Conservation (phyloP, 2,797 vertebrate genomes). For the Ptychobarbus kaznakovi region DNA sequence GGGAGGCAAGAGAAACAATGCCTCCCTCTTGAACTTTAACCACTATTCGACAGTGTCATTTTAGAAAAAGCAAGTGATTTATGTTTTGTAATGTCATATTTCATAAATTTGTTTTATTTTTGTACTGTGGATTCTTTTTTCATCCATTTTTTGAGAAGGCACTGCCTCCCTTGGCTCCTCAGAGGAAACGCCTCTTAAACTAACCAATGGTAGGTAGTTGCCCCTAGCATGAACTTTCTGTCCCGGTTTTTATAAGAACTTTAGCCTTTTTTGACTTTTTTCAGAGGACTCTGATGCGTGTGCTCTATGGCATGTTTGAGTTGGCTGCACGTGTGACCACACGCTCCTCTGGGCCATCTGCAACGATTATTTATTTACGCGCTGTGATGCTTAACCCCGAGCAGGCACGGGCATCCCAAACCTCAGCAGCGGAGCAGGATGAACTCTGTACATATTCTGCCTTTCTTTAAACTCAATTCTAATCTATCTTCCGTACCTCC, state of each 20-base stretch:
- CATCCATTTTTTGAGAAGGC: neutral
- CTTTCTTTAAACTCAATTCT: constrained; percentile 5
- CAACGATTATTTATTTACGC: constrained; percentile 53
- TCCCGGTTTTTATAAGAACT: neutral
- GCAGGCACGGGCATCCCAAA: constrained; percentile 38
- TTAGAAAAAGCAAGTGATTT: neutral
- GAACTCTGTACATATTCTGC: constrained; percentile 11
- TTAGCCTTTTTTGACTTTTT: neutral
- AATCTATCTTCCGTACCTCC: neutral
- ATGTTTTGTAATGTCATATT: neutral
- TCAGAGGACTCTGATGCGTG: neutral
- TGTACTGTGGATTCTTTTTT: neutral
- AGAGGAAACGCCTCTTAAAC: neutral
- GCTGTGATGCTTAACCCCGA: constrained; percentile 23
- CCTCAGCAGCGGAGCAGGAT: constrained; percentile 29
- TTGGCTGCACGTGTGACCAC: constrained; percentile 49
- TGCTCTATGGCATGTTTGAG: constrained; percentile 42
- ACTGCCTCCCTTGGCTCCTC: neutral
- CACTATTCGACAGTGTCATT: neutral
- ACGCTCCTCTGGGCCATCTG: constrained; percentile 38
- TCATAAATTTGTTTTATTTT: neutral
- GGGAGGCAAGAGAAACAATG: neutral
- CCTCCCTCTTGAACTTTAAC: neutral
- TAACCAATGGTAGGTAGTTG: neutral
- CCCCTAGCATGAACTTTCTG: neutral